Percentiles rank a stretch among this genome's conserved stretches.
These are phyloP conservation scores for Caretta caretta DNA, from an alignment of 2,113 vertebrate genomes.

Conservation along the genomic window DNA sequence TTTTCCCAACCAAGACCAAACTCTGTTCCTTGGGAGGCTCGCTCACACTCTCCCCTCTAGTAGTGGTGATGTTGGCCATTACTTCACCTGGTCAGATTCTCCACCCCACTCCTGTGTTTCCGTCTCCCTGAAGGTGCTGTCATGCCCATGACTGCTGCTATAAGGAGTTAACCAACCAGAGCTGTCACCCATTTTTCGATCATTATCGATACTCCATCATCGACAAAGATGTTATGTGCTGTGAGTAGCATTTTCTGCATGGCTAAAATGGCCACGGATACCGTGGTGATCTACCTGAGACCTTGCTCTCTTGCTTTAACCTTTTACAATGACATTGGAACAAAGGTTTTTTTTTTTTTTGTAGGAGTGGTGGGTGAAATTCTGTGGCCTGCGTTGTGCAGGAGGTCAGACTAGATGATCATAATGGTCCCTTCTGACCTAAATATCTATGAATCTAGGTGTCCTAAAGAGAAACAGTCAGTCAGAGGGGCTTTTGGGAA, in stretches of 20 bases:
- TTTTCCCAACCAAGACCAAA: neutral
- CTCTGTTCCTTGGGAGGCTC: neutral
- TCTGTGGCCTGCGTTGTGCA: no score
- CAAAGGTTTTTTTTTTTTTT: no score
- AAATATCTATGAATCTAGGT: no score
- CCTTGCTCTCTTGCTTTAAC: neutral
- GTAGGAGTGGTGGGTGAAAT: no score
- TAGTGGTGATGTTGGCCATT: neutral
- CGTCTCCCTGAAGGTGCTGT: slow-evolving; percentile 50
- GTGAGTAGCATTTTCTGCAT: slow-evolving; percentile 43
- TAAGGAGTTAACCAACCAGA: slow-evolving; percentile 50
- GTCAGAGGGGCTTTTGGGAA: neutral
- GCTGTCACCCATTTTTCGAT: slow-evolving; percentile 54
- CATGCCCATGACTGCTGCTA: slow-evolving; percentile 69
- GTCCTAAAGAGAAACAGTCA: neutral
- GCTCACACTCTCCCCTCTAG: neutral
- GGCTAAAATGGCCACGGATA: neutral
- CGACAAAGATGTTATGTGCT: slow-evolving; percentile 19
- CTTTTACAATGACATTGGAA: neutral
- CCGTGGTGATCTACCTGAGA: neutral
- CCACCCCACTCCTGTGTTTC: neutral
- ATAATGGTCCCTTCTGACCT: no score
- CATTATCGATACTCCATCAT: slow-evolving; percentile 35
- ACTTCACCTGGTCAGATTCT: neutral
- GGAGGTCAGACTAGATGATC: no score